Percentiles rank a stretch among this genome's conserved stretches.
Evolutionary conservation across 2,113 vertebrate species (phyloP).

Genomic region (Atherinomorus stipes): DNA sequence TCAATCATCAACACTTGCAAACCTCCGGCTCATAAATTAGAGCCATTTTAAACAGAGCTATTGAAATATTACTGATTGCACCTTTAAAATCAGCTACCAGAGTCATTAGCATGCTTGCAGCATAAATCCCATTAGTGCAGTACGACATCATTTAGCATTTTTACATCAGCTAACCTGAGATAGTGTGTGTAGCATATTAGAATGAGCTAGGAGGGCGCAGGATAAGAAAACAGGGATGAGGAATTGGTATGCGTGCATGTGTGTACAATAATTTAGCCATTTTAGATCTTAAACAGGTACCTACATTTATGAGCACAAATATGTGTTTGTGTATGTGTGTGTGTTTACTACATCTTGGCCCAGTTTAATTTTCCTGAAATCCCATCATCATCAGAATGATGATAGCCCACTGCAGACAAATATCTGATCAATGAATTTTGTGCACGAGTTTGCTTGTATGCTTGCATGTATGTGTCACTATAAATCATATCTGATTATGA

Average conservation of each 20-base stretch:
- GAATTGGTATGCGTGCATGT: slow-evolving; percentile 16
- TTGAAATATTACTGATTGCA: slow-evolving; percentile 59
- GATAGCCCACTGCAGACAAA: slow-evolving; percentile 55
- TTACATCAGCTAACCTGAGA: slow-evolving; percentile 48
- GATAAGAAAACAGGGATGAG: slow-evolving; percentile 42
- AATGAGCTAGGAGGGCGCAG: slow-evolving; percentile 35
- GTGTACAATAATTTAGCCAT: slow-evolving; percentile 27
- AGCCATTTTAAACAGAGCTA: slow-evolving; percentile 34
- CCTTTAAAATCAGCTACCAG: slow-evolving; percentile 58
- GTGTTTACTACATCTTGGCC: slow-evolving; percentile 44
- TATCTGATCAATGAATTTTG: slow-evolving; percentile 65
- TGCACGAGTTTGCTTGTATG: slow-evolving; percentile 1
- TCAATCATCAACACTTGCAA: slow-evolving; percentile 41
- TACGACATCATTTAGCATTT: slow-evolving; percentile 63
- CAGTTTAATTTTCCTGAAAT: slow-evolving; percentile 44
- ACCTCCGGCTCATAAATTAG: slow-evolving; percentile 47
- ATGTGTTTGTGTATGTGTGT: background rate
- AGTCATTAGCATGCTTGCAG: slow-evolving; percentile 52
- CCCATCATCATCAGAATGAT: slow-evolving; percentile 60
- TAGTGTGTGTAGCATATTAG: slow-evolving; percentile 35
- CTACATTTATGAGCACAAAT: background rate
- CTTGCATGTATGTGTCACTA: slow-evolving; percentile 40
- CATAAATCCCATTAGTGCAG: slow-evolving; percentile 62
- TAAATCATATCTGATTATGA: slow-evolving; percentile 73
- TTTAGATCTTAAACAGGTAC: slow-evolving; percentile 10